Conservation (phyloP, 2,797 vertebrate species). For the Chaenodraco wilsoni region DNA sequence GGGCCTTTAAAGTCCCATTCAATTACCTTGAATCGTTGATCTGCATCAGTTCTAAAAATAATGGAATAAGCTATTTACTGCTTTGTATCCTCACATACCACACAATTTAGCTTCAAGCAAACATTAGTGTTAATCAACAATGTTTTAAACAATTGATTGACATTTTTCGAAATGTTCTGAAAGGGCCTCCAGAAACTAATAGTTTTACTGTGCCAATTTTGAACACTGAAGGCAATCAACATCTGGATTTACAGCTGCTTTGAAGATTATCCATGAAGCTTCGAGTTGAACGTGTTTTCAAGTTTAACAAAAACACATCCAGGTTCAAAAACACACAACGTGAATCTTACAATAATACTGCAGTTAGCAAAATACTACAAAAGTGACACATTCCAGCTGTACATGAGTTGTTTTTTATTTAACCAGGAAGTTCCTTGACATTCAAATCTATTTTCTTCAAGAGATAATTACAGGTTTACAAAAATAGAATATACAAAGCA, state of each 20-base stretch:
- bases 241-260: conserved; percentile 1
- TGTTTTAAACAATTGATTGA: background rate
- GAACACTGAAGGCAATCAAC: background rate
- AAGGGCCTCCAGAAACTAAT: background rate
- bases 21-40: no score
- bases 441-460: background rate
- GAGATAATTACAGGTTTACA: background rate
- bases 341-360: background rate
- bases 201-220: background rate
- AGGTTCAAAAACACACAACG: conserved; percentile 5
- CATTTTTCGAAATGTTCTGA: background rate
- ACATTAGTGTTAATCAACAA: background rate
- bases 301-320: conserved; percentile 8
- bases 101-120: background rate
- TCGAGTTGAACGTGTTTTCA: background rate
- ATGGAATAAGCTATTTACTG: background rate
- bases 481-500: background rate
- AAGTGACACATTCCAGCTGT: background rate
- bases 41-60: background rate
- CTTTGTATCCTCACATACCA: background rate
- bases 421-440: background rate
- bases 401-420: background rate
- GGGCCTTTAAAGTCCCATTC: background rate
- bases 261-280: background rate
- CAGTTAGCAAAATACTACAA: background rate